A percentile compares a stretch with the other conserved stretches of the same genome.
Evolutionary conservation across 2,888 invertebrate genomes (phyloP).

Genomic region (Apodemia hepburni): DNA sequence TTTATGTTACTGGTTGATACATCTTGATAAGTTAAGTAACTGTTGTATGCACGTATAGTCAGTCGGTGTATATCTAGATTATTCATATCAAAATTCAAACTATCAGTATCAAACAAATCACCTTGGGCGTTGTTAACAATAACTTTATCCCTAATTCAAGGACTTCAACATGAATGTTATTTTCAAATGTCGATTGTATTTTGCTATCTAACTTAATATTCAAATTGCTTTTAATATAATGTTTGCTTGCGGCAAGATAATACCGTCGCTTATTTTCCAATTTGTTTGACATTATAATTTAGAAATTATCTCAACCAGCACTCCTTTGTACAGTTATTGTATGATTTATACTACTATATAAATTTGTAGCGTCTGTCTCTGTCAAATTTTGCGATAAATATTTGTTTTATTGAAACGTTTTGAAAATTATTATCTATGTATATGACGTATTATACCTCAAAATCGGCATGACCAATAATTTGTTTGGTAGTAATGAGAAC

Average conservation of each 20-base stretch:
- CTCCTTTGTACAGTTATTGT: not conserved
- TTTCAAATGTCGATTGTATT: slow-evolving; percentile 37
- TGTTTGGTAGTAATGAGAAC: too few relatives aligned
- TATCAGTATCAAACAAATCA: slow-evolving; percentile 13
- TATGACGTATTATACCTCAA: too few relatives aligned
- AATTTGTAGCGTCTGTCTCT: too few relatives aligned
- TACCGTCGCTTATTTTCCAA: slow-evolving; percentile 35
- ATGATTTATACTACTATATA: too few relatives aligned
- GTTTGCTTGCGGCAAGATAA: slow-evolving; percentile 29
- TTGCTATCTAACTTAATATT: slow-evolving; percentile 40
- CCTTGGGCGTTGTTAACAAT: slow-evolving; percentile 17
- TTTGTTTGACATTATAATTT: slow-evolving; percentile 37
- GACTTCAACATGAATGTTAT: slow-evolving; percentile 32
- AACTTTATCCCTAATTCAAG: slow-evolving; percentile 17
- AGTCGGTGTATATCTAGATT: not conserved
- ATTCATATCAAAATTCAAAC: not conserved
- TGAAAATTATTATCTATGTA: too few relatives aligned
- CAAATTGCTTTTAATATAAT: slow-evolving; percentile 33
- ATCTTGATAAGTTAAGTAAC: too few relatives aligned
- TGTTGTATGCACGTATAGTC: not conserved
- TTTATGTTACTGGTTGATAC: too few relatives aligned
- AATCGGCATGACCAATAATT: too few relatives aligned
- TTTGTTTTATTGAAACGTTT: too few relatives aligned
- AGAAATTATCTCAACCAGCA: slow-evolving; percentile 17
- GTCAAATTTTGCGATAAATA: too few relatives aligned